Percentiles rank a stretch among this genome's conserved stretches.
Conservation (phyloP, 2,113 vertebrate species). For the Cyanoramphus novaezelandiae region DNA sequence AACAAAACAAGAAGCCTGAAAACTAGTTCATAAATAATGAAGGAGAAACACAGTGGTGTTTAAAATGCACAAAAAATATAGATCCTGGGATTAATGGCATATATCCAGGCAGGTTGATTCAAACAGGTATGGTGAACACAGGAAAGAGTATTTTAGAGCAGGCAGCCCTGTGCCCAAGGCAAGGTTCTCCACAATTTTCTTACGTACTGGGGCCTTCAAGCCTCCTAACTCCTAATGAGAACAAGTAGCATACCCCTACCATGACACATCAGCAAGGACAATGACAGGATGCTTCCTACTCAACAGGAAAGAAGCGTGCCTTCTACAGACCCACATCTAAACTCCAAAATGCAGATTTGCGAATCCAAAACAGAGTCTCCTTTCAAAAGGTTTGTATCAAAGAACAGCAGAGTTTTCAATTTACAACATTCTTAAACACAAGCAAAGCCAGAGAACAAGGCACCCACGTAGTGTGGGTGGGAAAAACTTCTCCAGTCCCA, state of each 20-base stretch:
- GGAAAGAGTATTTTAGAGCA: not conserved
- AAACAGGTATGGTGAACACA: not conserved
- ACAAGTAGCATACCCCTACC: not conserved
- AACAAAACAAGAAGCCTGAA: not conserved
- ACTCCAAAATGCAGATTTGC: not conserved
- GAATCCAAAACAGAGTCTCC: not conserved
- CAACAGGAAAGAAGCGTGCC: not conserved
- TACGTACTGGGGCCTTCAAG: not conserved
- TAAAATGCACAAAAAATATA: not conserved
- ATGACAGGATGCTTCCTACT: slow-evolving; percentile 1
- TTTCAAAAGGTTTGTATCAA: not conserved
- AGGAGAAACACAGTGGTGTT: not conserved
- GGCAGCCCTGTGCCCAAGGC: not conserved
- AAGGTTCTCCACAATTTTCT: not conserved
- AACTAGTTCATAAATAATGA: not conserved
- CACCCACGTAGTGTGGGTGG: rapidly evolving
- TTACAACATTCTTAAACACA: not conserved
- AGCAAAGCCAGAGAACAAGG: not conserved
- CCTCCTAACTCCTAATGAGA: not conserved
- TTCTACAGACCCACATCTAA: not conserved
- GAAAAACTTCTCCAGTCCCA: not conserved
- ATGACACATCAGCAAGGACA: not conserved
- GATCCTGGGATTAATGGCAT: not conserved
- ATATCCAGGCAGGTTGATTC: not conserved
- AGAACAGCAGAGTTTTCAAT: not conserved